Evolutionary conservation across 2,888 invertebrate species (phyloP).

Genomic region (Cryptophagus acutangulus): DNA sequence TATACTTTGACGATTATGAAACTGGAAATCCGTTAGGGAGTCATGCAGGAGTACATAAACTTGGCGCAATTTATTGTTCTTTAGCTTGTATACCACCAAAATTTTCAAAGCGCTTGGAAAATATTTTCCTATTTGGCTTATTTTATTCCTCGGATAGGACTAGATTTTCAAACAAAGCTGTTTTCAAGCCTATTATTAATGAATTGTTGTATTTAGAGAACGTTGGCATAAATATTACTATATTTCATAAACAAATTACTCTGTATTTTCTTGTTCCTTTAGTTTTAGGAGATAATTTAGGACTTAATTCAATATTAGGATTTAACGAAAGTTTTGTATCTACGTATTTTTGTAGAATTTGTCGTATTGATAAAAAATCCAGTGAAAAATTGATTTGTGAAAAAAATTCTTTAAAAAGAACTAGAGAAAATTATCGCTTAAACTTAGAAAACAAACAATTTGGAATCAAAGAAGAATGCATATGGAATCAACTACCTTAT

Average conservation of each 20-base stretch:
- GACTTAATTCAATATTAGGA: conserved; percentile 19
- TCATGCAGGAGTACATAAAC: conserved; percentile 27
- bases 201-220: conserved; percentile 19
- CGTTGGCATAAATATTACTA: conserved; percentile 23
- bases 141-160: conserved; percentile 28
- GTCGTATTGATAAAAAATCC: conserved; percentile 16
- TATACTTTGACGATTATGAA: conserved; percentile 21
- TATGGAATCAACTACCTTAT: conserved; percentile 25
- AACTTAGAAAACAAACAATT: conserved; percentile 3
- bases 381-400: background rate
- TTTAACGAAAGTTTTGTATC: conserved; percentile 16
- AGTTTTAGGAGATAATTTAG: conserved; percentile 19
- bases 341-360: conserved; percentile 17
- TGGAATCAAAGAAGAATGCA: conserved; percentile 28
- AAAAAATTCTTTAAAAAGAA: background rate
- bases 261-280: conserved; percentile 18
- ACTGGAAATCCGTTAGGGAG: conserved; percentile 28
- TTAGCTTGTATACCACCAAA: conserved; percentile 25
- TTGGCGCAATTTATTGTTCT: conserved; percentile 27
- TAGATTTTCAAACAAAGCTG: conserved; percentile 24
- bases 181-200: conserved; percentile 25
- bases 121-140: conserved; percentile 29
- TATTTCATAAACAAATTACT: conserved; percentile 9
- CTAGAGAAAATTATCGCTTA: conserved; percentile 8
- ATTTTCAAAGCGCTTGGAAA: conserved; percentile 17